Base-by-base conservation (phyloP, 2,888 invertebrate species). In the Isoperla grammatica region DNA sequence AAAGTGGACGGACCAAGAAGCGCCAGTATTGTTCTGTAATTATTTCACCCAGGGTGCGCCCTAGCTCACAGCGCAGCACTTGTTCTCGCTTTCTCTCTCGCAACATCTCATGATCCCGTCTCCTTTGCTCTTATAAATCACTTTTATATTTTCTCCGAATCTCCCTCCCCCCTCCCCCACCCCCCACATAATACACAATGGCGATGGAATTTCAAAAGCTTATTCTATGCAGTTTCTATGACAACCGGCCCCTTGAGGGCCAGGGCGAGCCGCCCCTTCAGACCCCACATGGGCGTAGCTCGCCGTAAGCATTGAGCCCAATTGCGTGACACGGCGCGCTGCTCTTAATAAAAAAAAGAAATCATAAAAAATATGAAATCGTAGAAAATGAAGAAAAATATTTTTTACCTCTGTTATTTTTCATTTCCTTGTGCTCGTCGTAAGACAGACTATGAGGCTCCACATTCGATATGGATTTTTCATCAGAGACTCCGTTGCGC, bases 171-270 rank as follows among this genome's bases (percentile, higher is more conserved):
- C 40, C 35, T 12, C 59, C 42, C 49, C 55, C 11, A 45, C 22
- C 5, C 59, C 55, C 45, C 45, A 46, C 59, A 45, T 35, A 29
- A 37, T 15, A 54, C 23, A 60, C 60, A 57, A 57, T 57, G 57
- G 61, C 61, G 57, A 53, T 45, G 61, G 57, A 57, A 61, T 60
- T 60, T 60, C 60, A 57, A 61, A 61, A 61, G 61, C 61, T 60
- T 57, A 57, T 60, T 61, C 61, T 60, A 60, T 60, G 56, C 60
- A 53, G 60, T 60, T 42, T 37, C 60, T 49, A 60, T 60, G 49
- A 56, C 23, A 60, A 60, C 60, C 40, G 35, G 55, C 59, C 59
- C 48, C 45, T 29, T 8, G 13, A 35, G 37, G 57, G 57, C n/a
- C n/a, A n/a, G n/a, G n/a, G 45, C 20, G 29, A 29, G 17, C 56